Base-by-base conservation (phyloP, 2,797 vertebrate genomes). In the Intellagama lesueurii region DNA sequence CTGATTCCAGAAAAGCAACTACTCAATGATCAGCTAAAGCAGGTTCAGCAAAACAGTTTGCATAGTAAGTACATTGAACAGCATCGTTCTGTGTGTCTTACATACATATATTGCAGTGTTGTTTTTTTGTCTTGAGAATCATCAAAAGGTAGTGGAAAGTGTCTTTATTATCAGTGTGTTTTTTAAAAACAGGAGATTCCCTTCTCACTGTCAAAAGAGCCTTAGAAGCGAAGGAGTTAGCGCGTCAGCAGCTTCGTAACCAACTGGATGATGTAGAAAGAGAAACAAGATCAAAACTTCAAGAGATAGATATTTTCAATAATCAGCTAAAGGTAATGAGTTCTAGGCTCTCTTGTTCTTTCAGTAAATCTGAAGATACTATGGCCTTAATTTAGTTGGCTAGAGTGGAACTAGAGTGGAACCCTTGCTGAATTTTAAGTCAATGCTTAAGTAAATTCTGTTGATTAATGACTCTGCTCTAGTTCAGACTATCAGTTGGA, bases 241-340 rank as follows among this genome's bases (percentile, higher is more conserved):
- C 97, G 88, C 97, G 98, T 88, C 98, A 98, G 93, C 98, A 98
- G 95, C 98, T 99, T 76, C 96, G 97, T 93, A 98, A 99, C 3
- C 98, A 99, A 93, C 97, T 99, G 77, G 98, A 99, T 80, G 97
- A 98, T 47, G 98, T 99, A 92, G 99, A 99, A 96, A 98, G 97
- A 91, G 99, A 99, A 96, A 99, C 99, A 0, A 97, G 98, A 87
- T 98, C 98, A 52, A 99, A 99, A 86, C 98, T 99, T 81, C 98
- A 99, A 93, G 99, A 99, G 94, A 99, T 99, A 76, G 99, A 99
- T 69, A 97, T 98, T 79, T 99, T 99, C 96, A 99, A 99, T 96
- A 98, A 98, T 73, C 99, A 99, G 89, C 97, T 99, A 87, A 99
- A 99, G 98, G 99, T 99, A 97, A 95, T 24, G 17, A 56, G 35